Percentiles rank a stretch among this genome's conserved stretches.
phyloP scores from a whole-genome alignment of 2,888 invertebrate genomes.

The Tenthredo amoena region DNA sequence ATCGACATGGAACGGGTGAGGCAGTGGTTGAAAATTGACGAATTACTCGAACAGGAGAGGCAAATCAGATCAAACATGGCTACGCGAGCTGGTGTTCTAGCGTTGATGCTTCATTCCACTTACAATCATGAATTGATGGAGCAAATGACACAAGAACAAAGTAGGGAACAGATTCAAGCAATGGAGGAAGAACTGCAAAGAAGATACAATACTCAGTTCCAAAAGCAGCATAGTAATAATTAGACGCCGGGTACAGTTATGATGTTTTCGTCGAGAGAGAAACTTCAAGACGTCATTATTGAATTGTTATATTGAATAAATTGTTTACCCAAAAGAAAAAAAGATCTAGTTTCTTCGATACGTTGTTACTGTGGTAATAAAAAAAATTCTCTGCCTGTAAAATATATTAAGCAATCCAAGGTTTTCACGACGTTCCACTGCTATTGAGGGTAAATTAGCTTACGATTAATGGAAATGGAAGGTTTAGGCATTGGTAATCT shows the following conservation, averaged over 20 bases:
- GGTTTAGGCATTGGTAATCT: neutral
- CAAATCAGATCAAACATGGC: conserved; percentile 88
- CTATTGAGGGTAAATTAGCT: too few relatives aligned
- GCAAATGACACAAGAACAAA: conserved; percentile 81
- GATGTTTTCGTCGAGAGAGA: neutral
- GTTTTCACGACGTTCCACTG: too few relatives aligned
- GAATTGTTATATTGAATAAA: neutral
- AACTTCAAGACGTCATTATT: neutral
- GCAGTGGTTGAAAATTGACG: conserved; percentile 96
- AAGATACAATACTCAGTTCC: conserved; percentile 65
- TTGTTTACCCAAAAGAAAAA: neutral
- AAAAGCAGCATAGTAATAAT: conserved; percentile 32
- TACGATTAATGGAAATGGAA: too few relatives aligned
- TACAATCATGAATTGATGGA: conserved; percentile 96
- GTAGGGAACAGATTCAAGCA: conserved; percentile 79
- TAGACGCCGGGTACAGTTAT: neutral
- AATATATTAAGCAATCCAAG: too few relatives aligned
- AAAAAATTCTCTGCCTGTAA: too few relatives aligned
- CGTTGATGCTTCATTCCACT: conserved; percentile 97
- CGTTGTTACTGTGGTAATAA: neutral
- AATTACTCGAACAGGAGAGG: conserved; percentile 95
- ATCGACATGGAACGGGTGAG: conserved; percentile 96
- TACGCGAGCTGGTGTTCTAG: conserved; percentile 93
- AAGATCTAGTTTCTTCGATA: neutral
- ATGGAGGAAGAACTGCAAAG: conserved; percentile 78